Percentiles rank a stretch among this genome's conserved stretches.
phyloP scores from a whole-genome alignment of 2,888 invertebrate genomes.

The Boloria selene region DNA sequence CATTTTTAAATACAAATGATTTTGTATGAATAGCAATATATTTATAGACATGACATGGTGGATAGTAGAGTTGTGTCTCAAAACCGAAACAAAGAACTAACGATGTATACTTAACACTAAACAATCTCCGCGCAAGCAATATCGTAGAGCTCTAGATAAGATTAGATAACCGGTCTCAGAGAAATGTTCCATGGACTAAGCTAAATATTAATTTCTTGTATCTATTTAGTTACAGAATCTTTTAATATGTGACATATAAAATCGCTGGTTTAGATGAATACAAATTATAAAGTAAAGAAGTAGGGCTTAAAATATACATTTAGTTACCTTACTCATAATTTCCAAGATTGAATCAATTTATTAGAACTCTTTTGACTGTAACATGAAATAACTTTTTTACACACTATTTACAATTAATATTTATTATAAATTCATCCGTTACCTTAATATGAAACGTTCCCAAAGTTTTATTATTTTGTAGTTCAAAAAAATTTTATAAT shows the following conservation, averaged over 20 bases:
- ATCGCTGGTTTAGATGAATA: background rate
- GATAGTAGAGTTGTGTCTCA: conserved; percentile 2
- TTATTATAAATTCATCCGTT: too few species aligned
- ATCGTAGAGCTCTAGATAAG: conserved; percentile 48
- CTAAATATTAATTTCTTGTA: conserved; percentile 17
- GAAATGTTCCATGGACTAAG: conserved; percentile 17
- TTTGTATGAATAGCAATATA: background rate
- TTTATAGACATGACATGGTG: background rate
- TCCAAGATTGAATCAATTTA: too few species aligned
- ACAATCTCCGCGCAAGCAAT: conserved; percentile 33
- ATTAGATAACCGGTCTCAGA: conserved; percentile 48
- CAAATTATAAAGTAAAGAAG: background rate
- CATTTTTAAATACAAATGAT: background rate
- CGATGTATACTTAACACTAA: background rate
- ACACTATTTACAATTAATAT: too few species aligned
- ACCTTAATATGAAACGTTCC: too few species aligned
- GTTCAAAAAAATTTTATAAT: too few species aligned
- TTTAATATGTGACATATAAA: background rate
- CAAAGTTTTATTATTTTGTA: too few species aligned
- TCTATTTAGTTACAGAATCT: conserved; percentile 2
- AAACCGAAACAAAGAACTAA: conserved; percentile 23
- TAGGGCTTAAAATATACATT: background rate
- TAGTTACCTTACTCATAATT: background rate
- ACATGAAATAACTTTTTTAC: too few species aligned
- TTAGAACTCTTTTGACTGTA: too few species aligned